Evolutionary conservation across 2,888 invertebrate species (phyloP), one percentile per base, ranked within the genome.

Genomic region (Dysmachus trigonus): DNA sequence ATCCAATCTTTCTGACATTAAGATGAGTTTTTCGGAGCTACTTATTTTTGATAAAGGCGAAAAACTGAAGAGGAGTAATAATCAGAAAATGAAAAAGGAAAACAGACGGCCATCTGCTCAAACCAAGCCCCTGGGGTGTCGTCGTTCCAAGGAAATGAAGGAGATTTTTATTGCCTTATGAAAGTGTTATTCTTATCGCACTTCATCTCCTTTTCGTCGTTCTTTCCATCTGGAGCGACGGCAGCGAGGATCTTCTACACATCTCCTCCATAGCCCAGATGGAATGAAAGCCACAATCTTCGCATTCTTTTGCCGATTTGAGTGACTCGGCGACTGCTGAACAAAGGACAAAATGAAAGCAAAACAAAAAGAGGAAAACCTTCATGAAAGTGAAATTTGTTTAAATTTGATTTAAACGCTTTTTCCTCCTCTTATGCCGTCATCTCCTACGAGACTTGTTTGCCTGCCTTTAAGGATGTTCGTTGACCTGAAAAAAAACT

Each of bases 101-200:
- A 76, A 47, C n/a, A 38, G 41, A 22, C 51, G 15, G n/a, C 51
- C 51, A 79, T 51, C 79, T 51, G 79, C 51, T 30, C 22, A 41
- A 33, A n/a, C 38, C 73, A 73, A 73, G n/a, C 18, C 79, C 30
- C 79, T 27, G 10, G 79, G 79, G 79, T 79, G 79, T 79, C 79
- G n/a, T 79, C 31, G n/a, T 47, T 30, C 51, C 51, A 27, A 30
- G 30, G 79, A 51, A 79, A 51, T 31, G 79, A 47, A 47, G 47
- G 18, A 77, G 79, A 79, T 79, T 79, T 79, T 79, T 51, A 79
- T 79, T 30, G 79, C 79, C 79, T 79, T 38, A 79, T 79, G 79
- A 51, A 79, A 79, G 79, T 79, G 79, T 51, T 79, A 79, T 79
- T 79, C 51, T 79, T 51, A 79, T 51, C 79, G 79, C 79, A 79